Conservation (phyloP, 2,113 vertebrate genomes). For the Hiodon alosoides region DNA sequence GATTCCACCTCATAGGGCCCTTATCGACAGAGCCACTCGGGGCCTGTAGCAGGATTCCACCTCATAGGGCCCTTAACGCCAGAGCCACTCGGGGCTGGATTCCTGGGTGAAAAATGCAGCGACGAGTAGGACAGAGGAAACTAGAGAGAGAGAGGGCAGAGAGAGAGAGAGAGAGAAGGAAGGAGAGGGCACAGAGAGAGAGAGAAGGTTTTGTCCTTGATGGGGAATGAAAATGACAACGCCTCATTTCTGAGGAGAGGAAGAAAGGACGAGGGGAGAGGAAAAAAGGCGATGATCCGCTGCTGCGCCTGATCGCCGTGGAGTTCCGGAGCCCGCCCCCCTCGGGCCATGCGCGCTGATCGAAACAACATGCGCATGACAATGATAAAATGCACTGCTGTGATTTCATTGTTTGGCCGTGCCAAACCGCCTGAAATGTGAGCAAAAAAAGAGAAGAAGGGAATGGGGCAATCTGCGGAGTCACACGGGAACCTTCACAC, state of each 20-base stretch:
- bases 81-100: no score
- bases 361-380: constrained; percentile 40
- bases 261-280: not conserved
- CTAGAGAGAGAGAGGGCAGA: not conserved
- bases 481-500: constrained; percentile 20
- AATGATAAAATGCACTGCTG: constrained; percentile 43
- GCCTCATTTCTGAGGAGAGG: not conserved
- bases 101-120: not conserved
- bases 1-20: no score
- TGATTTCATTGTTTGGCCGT: constrained; percentile 23
- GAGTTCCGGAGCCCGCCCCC: constrained; percentile 2
- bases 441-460: constrained; percentile 18
- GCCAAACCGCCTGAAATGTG: constrained; percentile 39
- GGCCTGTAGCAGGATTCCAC: no score
- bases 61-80: no score
- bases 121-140: not conserved
- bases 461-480: not conserved
- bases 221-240: no score
- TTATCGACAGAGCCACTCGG: no score
- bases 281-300: not conserved
- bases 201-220: no score
- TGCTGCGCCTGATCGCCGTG: not conserved
- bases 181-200: no score
- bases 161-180: not conserved
- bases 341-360: constrained; percentile 30